These are phyloP conservation scores for Lagorchestes hirsutus DNA, from an alignment of 2,797 vertebrate species.

Conservation along the genomic window DNA sequence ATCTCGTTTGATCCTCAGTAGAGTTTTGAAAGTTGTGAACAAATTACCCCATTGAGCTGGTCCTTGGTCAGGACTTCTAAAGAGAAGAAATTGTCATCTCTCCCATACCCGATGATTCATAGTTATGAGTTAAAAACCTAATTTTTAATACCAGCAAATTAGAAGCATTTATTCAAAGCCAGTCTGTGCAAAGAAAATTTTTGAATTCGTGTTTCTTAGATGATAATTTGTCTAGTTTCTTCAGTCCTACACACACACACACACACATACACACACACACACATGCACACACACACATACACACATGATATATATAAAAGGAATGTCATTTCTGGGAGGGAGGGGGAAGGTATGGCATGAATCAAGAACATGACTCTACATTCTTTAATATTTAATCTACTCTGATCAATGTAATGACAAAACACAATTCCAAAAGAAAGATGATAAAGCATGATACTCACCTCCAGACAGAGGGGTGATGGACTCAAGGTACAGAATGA, in stretches of 20 bases:
- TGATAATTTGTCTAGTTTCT: slow-evolving; percentile 14
- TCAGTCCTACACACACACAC: not conserved
- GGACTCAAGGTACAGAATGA: not conserved
- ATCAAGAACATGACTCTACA: not conserved
- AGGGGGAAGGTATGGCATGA: not conserved
- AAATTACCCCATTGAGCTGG: not conserved
- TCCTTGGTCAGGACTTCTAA: not conserved
- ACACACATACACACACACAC: too few species aligned
- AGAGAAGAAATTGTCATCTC: not conserved
- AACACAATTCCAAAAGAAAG: not conserved
- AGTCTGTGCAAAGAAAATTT: slow-evolving; percentile 16
- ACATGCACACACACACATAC: too few species aligned
- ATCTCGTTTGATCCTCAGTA: not conserved
- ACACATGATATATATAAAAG: not conserved
- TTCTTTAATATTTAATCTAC: slow-evolving; percentile 18
- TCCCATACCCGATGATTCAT: not conserved
- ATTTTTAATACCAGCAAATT: not conserved
- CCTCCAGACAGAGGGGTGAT: not conserved
- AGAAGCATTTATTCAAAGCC: slow-evolving; percentile 22
- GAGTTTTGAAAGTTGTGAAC: not conserved
- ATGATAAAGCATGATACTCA: not conserved
- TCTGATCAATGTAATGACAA: slow-evolving; percentile 3
- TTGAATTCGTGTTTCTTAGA: not conserved
- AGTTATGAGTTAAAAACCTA: not conserved
- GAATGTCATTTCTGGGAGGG: not conserved